Percentiles rank a stretch among this genome's conserved stretches.
phyloP scores from a whole-genome alignment of 2,797 vertebrate genomes.

The Momotus momota region DNA sequence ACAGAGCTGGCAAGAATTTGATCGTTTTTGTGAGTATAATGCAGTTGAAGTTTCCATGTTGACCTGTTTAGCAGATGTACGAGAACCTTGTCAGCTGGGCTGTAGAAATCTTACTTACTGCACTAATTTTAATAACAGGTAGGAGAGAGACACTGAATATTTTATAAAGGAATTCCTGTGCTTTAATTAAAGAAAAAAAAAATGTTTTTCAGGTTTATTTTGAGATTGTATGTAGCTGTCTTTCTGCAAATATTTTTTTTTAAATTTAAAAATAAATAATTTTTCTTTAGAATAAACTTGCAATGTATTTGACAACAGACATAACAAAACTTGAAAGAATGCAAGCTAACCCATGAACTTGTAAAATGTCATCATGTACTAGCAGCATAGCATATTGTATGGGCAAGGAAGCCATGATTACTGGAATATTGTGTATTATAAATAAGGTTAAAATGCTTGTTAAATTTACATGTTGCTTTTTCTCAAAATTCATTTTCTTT shows the following conservation, averaged over 20 bases:
- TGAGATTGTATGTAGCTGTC: not conserved
- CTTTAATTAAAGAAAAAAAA: slow-evolving; percentile 53
- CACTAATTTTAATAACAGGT: slow-evolving; percentile 99
- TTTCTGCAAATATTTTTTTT: slow-evolving; percentile 11
- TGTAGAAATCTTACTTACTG: slow-evolving; percentile 96
- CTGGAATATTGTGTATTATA: not conserved
- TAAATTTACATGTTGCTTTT: not conserved
- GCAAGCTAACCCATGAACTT: not conserved
- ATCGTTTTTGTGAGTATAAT: slow-evolving; percentile 95
- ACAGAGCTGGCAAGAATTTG: slow-evolving; percentile 98
- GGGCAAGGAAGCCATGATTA: not conserved
- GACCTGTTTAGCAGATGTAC: slow-evolving; percentile 95
- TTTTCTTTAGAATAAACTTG: not conserved
- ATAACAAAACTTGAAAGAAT: not conserved
- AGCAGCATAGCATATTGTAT: not conserved
- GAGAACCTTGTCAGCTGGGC: slow-evolving; percentile 97
- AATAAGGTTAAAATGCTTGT: not conserved
- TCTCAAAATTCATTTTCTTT: not conserved
- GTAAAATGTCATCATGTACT: not conserved
- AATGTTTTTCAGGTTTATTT: slow-evolving; percentile 9
- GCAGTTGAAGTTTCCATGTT: slow-evolving; percentile 92
- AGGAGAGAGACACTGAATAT: slow-evolving; percentile 64
- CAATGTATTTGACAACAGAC: not conserved
- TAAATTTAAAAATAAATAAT: not conserved
- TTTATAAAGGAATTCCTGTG: slow-evolving; percentile 57